Evolutionary conservation across 2,888 invertebrate genomes (phyloP).

Genomic region (Listrodromus nycthemerus): DNA sequence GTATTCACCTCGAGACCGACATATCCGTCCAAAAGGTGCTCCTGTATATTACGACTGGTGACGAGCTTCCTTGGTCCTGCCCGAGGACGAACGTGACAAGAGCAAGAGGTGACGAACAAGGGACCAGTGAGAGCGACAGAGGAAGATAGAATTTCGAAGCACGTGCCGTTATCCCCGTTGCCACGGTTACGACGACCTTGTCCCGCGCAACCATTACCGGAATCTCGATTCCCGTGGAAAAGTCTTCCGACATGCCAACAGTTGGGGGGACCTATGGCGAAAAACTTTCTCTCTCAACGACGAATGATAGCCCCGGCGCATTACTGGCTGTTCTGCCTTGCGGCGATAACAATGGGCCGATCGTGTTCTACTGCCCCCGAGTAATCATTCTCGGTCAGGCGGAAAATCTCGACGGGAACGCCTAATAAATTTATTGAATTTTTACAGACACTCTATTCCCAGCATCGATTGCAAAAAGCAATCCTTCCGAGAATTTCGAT

Average conservation of each 20-base stretch:
- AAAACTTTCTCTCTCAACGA: not conserved
- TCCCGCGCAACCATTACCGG: conserved; percentile 80
- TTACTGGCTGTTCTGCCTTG: conserved; percentile 51
- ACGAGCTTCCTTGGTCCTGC: conserved; percentile 48
- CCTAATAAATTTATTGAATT: conserved; percentile 6
- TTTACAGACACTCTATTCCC: conserved; percentile 14
- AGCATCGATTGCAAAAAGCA: conserved; percentile 27
- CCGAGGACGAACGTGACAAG: conserved; percentile 9
- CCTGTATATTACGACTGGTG: conserved; percentile 38
- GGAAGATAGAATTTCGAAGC: conserved; percentile 73
- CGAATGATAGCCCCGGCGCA: conserved; percentile 22
- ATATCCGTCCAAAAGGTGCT: conserved; percentile 4
- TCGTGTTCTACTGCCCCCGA: conserved; percentile 28
- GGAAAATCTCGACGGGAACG: conserved; percentile 22
- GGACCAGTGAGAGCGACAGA: conserved; percentile 48
- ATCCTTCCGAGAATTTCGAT: not conserved
- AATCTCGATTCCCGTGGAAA: conserved; percentile 68
- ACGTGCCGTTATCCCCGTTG: conserved; percentile 81
- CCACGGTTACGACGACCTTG: conserved; percentile 83
- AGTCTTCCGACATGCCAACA: conserved; percentile 68
- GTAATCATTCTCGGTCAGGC: conserved; percentile 31
- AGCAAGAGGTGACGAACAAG: not conserved
- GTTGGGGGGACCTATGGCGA: conserved; percentile 1
- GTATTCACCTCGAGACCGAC: conserved; percentile 20
- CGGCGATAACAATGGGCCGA: conserved; percentile 63